Evolutionary conservation across 2,797 vertebrate genomes (phyloP), one percentile per base, ranked within the genome.

Genomic region (Perodicticus potto): DNA sequence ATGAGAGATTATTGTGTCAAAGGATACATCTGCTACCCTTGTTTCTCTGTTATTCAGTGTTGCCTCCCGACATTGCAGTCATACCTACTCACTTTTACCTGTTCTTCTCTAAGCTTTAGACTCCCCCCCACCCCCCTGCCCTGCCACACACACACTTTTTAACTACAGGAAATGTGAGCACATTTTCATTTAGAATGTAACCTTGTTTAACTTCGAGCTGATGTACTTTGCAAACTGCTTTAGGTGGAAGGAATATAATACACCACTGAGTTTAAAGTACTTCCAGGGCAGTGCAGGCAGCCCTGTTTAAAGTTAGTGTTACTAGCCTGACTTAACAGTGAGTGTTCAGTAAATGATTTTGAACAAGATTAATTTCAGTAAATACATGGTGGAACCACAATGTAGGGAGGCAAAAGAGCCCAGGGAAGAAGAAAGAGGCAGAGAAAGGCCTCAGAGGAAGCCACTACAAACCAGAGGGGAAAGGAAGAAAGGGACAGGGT

Each of bases 181-280:
- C 2, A 0, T 17, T 49, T 70, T 83, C 57, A 72, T 2, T 37
- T 63, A 45, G 3, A 20, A 11, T 12, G 29, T 74, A 29, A 5
- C 32, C 43, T 72, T 91, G 72, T 93, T 87, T 81, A 78, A 81
- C 61, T 93, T 87, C 20, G 94, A 73, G 27, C 22, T 37, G 49
- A 61, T 89, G 20, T 25, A 40, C 32, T 72, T 87, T 72, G 65
- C 13, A 61, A 76, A 59, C 10, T 40, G 40, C 87, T 70, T 96
- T 88, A 76, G 61, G 53, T 63, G 43, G 74, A 73, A 70, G 17
- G 37, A 37, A 67, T 11, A 2, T 7, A 32, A 53, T 34, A n/a
- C 34, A 10, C 17, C 82, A 19, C 70, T 61, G 34, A 45, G 45
- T 83, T 20, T 93, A 70, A 89, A 32, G 23, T 67, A 70, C 27